Evolutionary conservation across 2,888 invertebrate genomes (phyloP), one percentile per base, ranked within the genome.

Genomic region (Dichetophora obliterata): DNA sequence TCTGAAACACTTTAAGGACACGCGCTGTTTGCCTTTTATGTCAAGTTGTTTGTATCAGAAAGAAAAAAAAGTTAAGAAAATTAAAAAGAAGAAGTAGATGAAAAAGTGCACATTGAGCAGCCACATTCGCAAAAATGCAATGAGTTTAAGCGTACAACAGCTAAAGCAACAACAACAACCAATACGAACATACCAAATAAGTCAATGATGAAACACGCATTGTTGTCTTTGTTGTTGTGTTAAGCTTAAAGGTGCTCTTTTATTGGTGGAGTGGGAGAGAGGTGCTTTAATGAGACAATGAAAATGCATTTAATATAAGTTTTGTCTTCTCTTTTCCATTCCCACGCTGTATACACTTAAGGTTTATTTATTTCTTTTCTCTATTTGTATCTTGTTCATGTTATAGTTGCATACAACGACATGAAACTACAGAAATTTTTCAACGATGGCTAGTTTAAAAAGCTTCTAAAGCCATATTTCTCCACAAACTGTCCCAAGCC

Each of bases 1-100:
- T n/a, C 2, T 54, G 54, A 54, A 54, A 54, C 54, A 54, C 54
- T 54, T 54, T 8, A 54, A 54, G 54, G 54, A 54, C 54, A 54
- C 54, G 54, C 54, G 54, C 54, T 22, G 19, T 19, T 19, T 54
- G 22, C 54, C 54, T 54, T 54, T 54, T 54, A 54, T 54, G 54
- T 54, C 22, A 5, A 54, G 43, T 43, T 43, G 43, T 43, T 43
- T 43, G 43, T 11, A 59, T 5, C 5, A 59, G 59, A n/a, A n/a
- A n/a, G 22, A 9, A 59, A 24, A 27, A 14, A 14, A 59, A 3
- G 22, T n/a, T n/a, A 24, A 22, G 59, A 24, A 27, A 27, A 4
- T 5, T 1, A 27, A 22, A 11, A 24, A 59, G 27, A 27, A 59
- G 27, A 27, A 2, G 27, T 59, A 59, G 27, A 59, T 16, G 24